phyloP scores from a whole-genome alignment of 1,140 invertebrate genomes.

The Gonatopus flavifemur region DNA sequence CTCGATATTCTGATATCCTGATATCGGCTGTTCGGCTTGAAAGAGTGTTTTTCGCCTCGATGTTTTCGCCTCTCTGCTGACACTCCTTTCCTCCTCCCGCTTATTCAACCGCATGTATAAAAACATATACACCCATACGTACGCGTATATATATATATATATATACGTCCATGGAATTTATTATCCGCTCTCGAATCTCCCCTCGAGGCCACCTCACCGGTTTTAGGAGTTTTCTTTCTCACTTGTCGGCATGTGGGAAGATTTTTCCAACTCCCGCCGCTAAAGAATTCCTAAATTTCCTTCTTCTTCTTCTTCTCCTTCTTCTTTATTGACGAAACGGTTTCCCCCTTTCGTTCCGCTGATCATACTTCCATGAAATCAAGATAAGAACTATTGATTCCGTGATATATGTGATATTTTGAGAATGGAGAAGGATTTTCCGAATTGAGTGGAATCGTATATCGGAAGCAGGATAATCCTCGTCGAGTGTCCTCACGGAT shows the following conservation, averaged over 20 bases:
- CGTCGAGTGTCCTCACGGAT: no score
- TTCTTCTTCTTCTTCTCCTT: neutral
- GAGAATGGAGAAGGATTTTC: no score
- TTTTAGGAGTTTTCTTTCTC: conserved; percentile 15
- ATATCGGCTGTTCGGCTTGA: conserved; percentile 19
- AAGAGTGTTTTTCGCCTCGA: conserved; percentile 27
- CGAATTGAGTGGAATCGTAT: no score
- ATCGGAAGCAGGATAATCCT: no score
- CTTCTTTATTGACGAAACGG: no score
- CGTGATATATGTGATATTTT: no score
- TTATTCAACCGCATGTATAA: no score
- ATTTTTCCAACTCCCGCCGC: neutral
- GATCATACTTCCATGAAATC: no score
- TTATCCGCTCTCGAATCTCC: conserved; percentile 22
- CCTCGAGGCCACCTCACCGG: conserved; percentile 1
- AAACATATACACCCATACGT: no score
- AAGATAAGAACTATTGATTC: no score
- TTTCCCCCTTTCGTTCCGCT: no score
- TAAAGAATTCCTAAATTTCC: neutral
- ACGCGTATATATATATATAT: no score
- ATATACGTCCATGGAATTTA: conserved; percentile 31
- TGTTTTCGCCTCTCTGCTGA: conserved; percentile 13
- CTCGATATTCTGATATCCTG: conserved; percentile 38
- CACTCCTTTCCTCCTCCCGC: conserved; percentile 1
- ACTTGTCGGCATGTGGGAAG: neutral